A percentile compares a stretch with the other conserved stretches of the same genome.
phyloP scores from a whole-genome alignment of 2,113 vertebrate species.

The Psophia crepitans region DNA sequence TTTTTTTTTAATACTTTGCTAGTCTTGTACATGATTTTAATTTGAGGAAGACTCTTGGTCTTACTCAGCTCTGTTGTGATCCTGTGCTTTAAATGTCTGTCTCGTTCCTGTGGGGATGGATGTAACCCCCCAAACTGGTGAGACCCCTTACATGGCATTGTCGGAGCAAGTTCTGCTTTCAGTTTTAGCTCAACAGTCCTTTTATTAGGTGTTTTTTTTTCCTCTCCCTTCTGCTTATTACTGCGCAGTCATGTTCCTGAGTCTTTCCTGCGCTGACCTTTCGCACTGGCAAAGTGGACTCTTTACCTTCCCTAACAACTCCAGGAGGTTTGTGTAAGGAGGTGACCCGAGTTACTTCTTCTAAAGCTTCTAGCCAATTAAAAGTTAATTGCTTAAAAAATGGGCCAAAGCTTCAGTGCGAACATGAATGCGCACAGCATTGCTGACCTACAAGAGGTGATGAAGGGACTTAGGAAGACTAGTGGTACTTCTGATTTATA shows the following conservation, averaged over 20 bases:
- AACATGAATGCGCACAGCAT: not conserved
- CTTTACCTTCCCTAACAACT: not conserved
- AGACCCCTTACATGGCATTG: not conserved
- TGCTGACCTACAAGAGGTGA: not conserved
- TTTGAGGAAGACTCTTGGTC: not conserved
- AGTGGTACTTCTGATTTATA: not conserved
- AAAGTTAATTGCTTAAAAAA: not conserved
- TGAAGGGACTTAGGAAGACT: not conserved
- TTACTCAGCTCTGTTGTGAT: not conserved
- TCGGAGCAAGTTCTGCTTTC: not conserved
- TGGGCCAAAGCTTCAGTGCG: not conserved
- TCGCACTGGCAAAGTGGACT: not conserved
- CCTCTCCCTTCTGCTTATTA: no score
- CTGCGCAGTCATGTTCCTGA: not conserved
- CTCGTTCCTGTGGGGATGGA: fast-evolving
- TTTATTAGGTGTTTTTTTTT: no score
- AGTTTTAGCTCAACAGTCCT: not conserved
- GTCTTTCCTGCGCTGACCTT: not conserved
- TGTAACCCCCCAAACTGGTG: not conserved
- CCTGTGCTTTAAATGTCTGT: not conserved
- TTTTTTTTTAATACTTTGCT: not conserved
- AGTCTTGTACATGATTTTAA: fast-evolving
- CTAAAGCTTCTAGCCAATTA: not conserved
- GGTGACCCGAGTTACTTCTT: not conserved
- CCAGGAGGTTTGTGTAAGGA: not conserved